Evolutionary conservation across 2,888 invertebrate species (phyloP).

Genomic region (Smittia aterrima): DNA sequence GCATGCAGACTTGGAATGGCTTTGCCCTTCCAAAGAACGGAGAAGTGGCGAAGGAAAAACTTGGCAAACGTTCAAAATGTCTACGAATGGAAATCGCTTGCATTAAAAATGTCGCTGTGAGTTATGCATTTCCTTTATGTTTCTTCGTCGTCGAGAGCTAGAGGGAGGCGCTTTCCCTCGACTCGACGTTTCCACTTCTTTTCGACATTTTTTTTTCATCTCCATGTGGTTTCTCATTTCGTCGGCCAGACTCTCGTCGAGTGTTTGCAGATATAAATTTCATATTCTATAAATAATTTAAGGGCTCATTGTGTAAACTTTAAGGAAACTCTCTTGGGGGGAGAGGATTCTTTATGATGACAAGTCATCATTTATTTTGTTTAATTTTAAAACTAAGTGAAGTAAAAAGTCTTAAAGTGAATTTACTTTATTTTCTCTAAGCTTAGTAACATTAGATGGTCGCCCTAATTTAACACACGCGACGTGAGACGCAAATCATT

Average conservation of each 20-base stretch:
- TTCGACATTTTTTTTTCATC: background rate
- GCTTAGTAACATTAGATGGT: no score
- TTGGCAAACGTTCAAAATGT: slow-evolving; percentile 40
- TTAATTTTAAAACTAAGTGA: no score
- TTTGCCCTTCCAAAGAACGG: background rate
- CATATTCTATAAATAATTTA: slow-evolving; percentile 17
- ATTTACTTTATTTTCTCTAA: no score
- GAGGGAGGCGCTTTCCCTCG: background rate
- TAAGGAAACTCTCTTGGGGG: background rate
- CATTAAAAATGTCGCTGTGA: slow-evolving; percentile 24
- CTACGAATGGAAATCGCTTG: background rate
- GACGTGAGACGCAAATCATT: background rate
- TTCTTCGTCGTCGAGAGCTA: background rate
- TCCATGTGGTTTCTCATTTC: background rate
- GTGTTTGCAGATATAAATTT: slow-evolving; percentile 27
- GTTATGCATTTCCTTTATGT: slow-evolving; percentile 30
- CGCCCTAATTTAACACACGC: no score
- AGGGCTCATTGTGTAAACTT: background rate
- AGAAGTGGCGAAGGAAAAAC: background rate
- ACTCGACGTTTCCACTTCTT: background rate
- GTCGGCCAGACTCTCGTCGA: background rate
- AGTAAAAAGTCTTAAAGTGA: no score
- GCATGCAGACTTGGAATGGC: slow-evolving; percentile 1
- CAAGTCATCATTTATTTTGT: no score
- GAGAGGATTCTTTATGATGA: background rate